These are phyloP conservation scores for Ricordea florida DNA, from an alignment of 92 coral and sea anemone genomes.

Conservation along the genomic window DNA sequence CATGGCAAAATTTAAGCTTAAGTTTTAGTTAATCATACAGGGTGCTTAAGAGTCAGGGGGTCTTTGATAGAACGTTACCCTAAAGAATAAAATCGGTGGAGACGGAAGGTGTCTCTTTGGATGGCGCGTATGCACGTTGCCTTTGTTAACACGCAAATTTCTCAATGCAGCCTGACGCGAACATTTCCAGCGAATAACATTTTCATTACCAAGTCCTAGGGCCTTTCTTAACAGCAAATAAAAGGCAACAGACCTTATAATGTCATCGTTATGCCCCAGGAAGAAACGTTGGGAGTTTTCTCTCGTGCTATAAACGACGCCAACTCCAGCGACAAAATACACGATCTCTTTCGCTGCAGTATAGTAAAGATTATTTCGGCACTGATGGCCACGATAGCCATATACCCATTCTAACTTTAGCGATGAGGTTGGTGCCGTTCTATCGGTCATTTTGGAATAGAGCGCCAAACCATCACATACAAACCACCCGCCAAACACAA, in stretches of 20 bases:
- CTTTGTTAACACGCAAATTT: too few relatives aligned
- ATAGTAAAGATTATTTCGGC: slow-evolving; percentile 93
- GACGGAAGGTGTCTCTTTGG: too few relatives aligned
- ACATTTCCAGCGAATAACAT: background rate
- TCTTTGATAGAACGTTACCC: too few relatives aligned
- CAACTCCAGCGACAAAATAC: slow-evolving; percentile 99
- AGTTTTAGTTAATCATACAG: too few relatives aligned
- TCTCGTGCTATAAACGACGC: slow-evolving; percentile 88
- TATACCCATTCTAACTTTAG: slow-evolving; percentile 98
- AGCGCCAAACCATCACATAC: background rate
- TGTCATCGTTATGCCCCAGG: slow-evolving; percentile 97
- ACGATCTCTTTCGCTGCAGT: slow-evolving; percentile 88
- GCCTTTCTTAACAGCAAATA: background rate
- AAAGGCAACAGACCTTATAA: slow-evolving; percentile 77
- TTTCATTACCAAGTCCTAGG: background rate
- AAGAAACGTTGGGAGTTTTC: slow-evolving; percentile 90
- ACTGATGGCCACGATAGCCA: slow-evolving; percentile 98
- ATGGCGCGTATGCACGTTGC: too few relatives aligned
- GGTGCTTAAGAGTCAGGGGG: too few relatives aligned
- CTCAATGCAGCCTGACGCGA: too few relatives aligned
- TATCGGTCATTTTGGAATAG: slow-evolving; percentile 78
- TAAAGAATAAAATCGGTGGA: too few relatives aligned
- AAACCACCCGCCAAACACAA: slow-evolving; percentile 62
- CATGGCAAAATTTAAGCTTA: too few relatives aligned
- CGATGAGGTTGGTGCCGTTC: slow-evolving; percentile 95